Evolutionary conservation across 2,888 invertebrate genomes (phyloP).

Genomic region (Omphaloscelis lunosa): DNA sequence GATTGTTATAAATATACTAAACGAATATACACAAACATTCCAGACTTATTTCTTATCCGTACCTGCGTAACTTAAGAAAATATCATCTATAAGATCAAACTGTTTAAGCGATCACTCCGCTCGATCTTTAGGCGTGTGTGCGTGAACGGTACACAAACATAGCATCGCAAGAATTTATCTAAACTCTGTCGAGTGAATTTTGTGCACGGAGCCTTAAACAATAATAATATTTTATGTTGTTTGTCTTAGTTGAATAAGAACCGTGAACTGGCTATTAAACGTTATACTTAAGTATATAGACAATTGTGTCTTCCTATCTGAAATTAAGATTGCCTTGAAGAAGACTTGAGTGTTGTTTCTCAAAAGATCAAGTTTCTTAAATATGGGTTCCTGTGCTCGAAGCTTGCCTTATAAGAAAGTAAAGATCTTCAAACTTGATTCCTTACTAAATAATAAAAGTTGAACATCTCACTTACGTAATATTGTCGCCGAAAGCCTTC

Average conservation of each 20-base stretch:
- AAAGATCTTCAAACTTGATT: conserved; percentile 22
- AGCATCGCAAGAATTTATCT: no score
- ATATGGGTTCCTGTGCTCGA: neutral
- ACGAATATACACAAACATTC: no score
- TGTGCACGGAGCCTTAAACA: no score
- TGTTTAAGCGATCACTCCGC: no score
- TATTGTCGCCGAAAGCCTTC: neutral
- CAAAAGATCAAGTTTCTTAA: conserved; percentile 25
- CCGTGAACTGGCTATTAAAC: neutral
- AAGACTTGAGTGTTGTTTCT: conserved; percentile 29
- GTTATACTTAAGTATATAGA: neutral
- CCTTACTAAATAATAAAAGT: neutral
- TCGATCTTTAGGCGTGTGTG: no score
- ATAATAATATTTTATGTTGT: neutral
- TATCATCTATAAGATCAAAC: no score
- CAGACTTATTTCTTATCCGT: no score
- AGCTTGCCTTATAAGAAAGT: neutral
- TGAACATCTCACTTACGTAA: conserved; percentile 14
- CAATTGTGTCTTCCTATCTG: neutral
- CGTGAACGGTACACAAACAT: no score
- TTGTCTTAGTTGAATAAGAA: neutral
- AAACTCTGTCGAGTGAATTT: no score
- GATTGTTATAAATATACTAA: no score
- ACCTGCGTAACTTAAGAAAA: no score
- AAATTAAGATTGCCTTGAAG: conserved; percentile 14